Conservation (phyloP, 1,140 invertebrate species). For the Lepidotrigona ventralis region DNA sequence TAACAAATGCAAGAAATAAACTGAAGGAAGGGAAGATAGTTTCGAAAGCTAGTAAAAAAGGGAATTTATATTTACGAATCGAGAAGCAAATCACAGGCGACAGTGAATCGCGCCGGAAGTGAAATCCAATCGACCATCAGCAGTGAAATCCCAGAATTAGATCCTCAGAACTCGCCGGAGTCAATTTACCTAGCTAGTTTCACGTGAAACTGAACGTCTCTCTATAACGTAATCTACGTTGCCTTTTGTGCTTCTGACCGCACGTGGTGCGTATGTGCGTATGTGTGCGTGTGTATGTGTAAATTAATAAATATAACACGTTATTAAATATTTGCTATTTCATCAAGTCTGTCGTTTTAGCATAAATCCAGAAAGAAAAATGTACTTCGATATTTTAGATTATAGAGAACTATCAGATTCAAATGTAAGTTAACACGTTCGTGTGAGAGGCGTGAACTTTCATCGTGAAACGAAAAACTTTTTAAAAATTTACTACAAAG, state of each 20-base stretch:
- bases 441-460: no score
- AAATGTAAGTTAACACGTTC: background rate
- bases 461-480: no score
- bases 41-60: background rate
- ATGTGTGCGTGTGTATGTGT: background rate
- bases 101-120: slow-evolving; percentile 58
- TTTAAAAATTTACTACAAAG: no score
- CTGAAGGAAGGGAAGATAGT: background rate
- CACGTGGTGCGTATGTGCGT: background rate
- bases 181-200: slow-evolving; percentile 60
- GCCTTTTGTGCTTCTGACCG: background rate
- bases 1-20: background rate
- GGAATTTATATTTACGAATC: slow-evolving; percentile 43
- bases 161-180: slow-evolving; percentile 58
- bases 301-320: slow-evolving; percentile 53
- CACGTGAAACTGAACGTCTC: slow-evolving; percentile 55
- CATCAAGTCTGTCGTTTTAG: background rate
- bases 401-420: background rate
- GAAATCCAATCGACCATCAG: slow-evolving; percentile 61
- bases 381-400: no score
- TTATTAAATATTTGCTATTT: background rate
- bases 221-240: slow-evolving; percentile 40
- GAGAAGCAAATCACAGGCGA: slow-evolving; percentile 55
- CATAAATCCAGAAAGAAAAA: background rate
- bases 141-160: slow-evolving; percentile 58